Evolutionary conservation across 2,797 vertebrate species (phyloP), one percentile per base, ranked within the genome.

Genomic region (Megalops cyprinoides): DNA sequence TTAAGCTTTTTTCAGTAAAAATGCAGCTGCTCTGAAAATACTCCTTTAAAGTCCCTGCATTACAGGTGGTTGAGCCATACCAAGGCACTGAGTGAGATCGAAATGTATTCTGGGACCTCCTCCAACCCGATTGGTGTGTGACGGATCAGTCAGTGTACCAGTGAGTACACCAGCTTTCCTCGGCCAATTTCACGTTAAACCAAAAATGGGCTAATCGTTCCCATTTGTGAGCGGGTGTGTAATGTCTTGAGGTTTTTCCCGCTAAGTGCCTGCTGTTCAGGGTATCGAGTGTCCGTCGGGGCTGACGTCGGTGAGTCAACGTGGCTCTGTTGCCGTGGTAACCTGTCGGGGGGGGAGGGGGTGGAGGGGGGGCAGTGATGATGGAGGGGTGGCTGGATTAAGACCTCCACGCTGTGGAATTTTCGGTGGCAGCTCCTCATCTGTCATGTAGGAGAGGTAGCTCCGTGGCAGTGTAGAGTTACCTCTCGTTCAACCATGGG

Each of bases 261-360:
- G 60, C 79, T 42, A 81, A 82, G 81, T 53, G 79, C 71, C 77
- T 79, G 81, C 81, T 79, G 86, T 84, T 83, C 86, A 79, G 79
- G 55, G 81, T 86, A 79, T 82, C 69, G 71, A 76, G 74, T 82
- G 55, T 76, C 78, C 83, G 80, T 81, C 77, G 49, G 77, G 84
- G 79, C 69, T 85, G 80, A 82, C 79, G 83, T 82, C 31, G 25
- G 81, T 83, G 85, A 83, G 62, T 83, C 81, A 86, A 87, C 79
- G 83, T 73, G 73, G 81, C 75, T 84, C 48, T 23, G 91, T 91
- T 76, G 83, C 87, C 86, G 79, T 86, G 87, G 90, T 82, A 79
- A 90, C 83, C 56, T 84, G 48, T 58, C 49, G 67, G 78, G 82
- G 88, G 88, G 5, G 4, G 12, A 28, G 25, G 7, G 2, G 55